These are phyloP conservation scores for Eumaeus atala DNA, from an alignment of 1,140 invertebrate species.

Conservation along the genomic window DNA sequence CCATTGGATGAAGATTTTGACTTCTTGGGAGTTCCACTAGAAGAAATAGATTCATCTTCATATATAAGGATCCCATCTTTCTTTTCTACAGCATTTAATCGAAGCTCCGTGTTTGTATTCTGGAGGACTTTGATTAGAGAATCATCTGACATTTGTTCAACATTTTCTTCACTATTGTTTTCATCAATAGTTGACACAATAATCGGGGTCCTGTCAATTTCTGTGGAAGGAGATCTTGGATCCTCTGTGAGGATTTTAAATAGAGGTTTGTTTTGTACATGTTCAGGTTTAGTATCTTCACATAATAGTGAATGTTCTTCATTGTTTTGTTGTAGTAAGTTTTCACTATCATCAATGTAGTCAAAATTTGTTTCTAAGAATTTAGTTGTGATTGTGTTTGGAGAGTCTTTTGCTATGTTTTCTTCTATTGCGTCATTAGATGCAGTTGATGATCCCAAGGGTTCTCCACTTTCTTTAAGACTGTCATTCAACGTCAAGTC, in stretches of 20 bases:
- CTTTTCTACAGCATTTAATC: slow-evolving; percentile 32
- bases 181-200: slow-evolving; percentile 43
- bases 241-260: slow-evolving; percentile 55
- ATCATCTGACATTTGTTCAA: slow-evolving; percentile 68
- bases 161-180: slow-evolving; percentile 41
- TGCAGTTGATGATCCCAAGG: slow-evolving; percentile 56
- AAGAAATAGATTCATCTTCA: slow-evolving; percentile 47
- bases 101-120: slow-evolving; percentile 46
- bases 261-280: slow-evolving; percentile 40
- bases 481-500: slow-evolving; percentile 52
- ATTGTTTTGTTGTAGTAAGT: slow-evolving; percentile 42
- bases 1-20: slow-evolving; percentile 38
- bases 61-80: slow-evolving; percentile 59
- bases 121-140: slow-evolving; percentile 57
- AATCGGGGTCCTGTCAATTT: slow-evolving; percentile 69
- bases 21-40: slow-evolving; percentile 54
- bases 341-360: slow-evolving; percentile 50
- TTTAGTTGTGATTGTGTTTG: slow-evolving; percentile 31
- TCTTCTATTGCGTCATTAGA: slow-evolving; percentile 59
- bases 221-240: slow-evolving; percentile 64
- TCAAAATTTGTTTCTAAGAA: slow-evolving; percentile 72
- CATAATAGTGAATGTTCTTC: slow-evolving; percentile 21
- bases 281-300: slow-evolving; percentile 21
- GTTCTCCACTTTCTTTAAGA: slow-evolving; percentile 45
- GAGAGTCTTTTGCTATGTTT: slow-evolving; percentile 35